These are phyloP conservation scores for Bibio marci DNA, from an alignment of 2,888 invertebrate genomes.

Conservation along the genomic window DNA sequence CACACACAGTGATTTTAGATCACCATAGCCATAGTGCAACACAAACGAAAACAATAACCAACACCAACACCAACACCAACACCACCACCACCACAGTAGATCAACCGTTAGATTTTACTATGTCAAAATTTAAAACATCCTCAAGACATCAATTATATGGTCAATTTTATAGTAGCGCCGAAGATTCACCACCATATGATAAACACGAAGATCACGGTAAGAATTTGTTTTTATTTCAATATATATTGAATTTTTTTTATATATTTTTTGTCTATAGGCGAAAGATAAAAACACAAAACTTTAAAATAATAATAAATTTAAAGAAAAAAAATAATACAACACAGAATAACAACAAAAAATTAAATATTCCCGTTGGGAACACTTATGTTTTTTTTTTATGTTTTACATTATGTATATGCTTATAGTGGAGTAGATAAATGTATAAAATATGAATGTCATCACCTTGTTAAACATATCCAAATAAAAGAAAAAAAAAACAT, in stretches of 20 bases:
- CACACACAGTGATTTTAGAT: slow-evolving; percentile 10
- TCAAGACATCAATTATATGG: slow-evolving; percentile 9
- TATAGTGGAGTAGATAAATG: no score
- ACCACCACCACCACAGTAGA: slow-evolving; percentile 4
- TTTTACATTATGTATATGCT: no score
- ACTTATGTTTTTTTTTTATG: no score
- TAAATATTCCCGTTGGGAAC: not conserved
- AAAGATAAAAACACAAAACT: no score
- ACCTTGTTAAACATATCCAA: not conserved
- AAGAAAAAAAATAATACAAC: not conserved
- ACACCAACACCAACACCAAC: not conserved
- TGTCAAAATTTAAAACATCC: slow-evolving; percentile 13
- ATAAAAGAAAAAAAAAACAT: no score
- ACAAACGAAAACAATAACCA: no score
- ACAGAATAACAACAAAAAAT: not conserved
- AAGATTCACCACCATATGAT: slow-evolving; percentile 8
- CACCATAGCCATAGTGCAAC: slow-evolving; percentile 5
- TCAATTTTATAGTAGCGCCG: slow-evolving; percentile 5
- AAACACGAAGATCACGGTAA: slow-evolving; percentile 8
- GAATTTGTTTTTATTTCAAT: not conserved
- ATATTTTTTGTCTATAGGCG: no score
- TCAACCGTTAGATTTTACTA: slow-evolving; percentile 14
- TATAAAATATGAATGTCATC: no score
- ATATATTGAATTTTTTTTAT: no score
- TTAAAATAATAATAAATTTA: no score